These are phyloP conservation scores for Catalaphyllia jardinei DNA, from an alignment of 64 coral and sea anemone species.

Conservation along the genomic window DNA sequence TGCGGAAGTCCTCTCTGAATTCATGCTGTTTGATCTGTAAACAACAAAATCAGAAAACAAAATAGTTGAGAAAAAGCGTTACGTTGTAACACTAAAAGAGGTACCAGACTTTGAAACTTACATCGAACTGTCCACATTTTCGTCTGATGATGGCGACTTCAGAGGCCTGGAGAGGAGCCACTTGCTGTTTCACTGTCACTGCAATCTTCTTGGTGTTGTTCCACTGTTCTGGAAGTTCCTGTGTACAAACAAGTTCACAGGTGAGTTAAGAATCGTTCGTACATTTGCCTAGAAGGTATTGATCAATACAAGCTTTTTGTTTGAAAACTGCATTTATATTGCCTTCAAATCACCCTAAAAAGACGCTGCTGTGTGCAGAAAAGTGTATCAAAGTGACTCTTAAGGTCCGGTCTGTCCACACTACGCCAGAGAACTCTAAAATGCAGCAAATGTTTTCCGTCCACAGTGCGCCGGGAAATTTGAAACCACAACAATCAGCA, in stretches of 20 bases:
- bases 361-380: neutral
- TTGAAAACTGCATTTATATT: neutral
- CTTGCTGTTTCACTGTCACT: constrained; percentile 99
- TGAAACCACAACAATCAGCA: too few species aligned
- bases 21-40: constrained; percentile 96
- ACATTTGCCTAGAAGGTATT: neutral
- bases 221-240: constrained; percentile 99
- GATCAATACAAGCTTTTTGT: neutral
- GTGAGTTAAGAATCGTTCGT: neutral
- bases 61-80: neutral
- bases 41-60: neutral
- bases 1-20: constrained; percentile 99
- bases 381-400: too few species aligned
- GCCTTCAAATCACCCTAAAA: too few species aligned
- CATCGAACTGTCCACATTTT: constrained; percentile 99
- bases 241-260: neutral
- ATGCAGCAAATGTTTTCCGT: too few species aligned
- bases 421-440: too few species aligned
- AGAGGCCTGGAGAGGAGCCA: constrained; percentile 92
- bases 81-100: neutral
- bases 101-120: constrained; percentile 34
- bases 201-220: constrained; percentile 99
- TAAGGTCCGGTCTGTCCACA: too few species aligned
- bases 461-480: too few species aligned
- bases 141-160: constrained; percentile 98